Evolutionary conservation across 1,140 invertebrate genomes (phyloP), one percentile per base, ranked within the genome.

Genomic region (Diorhabda sublineata): DNA sequence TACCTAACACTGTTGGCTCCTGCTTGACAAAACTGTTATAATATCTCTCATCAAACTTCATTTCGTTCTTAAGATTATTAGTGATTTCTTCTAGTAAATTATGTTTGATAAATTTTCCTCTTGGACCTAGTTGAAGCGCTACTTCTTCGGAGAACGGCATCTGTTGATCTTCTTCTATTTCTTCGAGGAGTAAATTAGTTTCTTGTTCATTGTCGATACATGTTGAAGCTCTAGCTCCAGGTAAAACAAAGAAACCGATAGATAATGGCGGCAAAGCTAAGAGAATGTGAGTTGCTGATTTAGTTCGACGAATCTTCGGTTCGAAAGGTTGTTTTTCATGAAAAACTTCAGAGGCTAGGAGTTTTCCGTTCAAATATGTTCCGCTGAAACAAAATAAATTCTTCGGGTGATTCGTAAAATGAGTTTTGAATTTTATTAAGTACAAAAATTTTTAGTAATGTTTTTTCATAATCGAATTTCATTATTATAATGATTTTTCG

Each of bases 191-290:
- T n/a, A 69, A 57, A 45, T 73, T 63, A 4, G 71, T 68, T 47
- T 78, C 76, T 11, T 74, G 72, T 68, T 80, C 75, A 41, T 75
- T 67, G 5, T 74, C 60, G 1, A 73, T 74, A 62, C 80, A 81
- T 6, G 74, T 68, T 9, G 77, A 68, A 56, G 75, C 68, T 56
- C 72, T 72, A 11, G 76, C 79, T 42, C 71, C 74, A 5, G 77
- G 77, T 26, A 81, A 64, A 6, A 81, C 77, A 68, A 77, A 80
- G 63, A 80, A 80, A 2, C 70, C 76, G 7, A 81, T 72, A 2
- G 78, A 76, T 62, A 72, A 69, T 56, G 75, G 11, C 5, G 78
- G 78, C 5, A 77, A 43, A 42, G 69, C 61, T 41, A 81, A 64
- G 3, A 69, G 64, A 44, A 81, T 8, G 61, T 73, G 64, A 47